These are phyloP conservation scores for Myxocyprinus asiaticus DNA, from an alignment of 2,113 vertebrate species.

Conservation along the genomic window DNA sequence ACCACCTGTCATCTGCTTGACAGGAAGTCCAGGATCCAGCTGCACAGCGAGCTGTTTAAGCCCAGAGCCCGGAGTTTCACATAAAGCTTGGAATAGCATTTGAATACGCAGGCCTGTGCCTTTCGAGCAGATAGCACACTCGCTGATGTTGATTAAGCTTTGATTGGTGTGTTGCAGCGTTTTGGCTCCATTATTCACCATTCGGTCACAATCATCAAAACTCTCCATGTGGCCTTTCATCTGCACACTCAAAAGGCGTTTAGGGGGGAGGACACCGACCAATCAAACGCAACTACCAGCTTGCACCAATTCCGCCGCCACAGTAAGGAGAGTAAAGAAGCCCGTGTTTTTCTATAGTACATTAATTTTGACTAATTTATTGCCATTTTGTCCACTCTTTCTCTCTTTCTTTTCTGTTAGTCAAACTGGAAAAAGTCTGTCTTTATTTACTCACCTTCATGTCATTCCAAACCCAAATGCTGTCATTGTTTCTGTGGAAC, in stretches of 20 bases:
- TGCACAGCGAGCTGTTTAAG: no score
- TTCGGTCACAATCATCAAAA: conserved; percentile 44
- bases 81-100: no score
- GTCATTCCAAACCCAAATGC: no score
- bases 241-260: conserved; percentile 43
- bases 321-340: not conserved
- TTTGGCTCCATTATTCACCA: conserved; percentile 24
- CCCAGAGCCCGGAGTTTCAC: no score
- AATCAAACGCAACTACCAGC: conserved; percentile 37
- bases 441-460: no score
- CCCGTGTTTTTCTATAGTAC: not conserved
- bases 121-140: not conserved
- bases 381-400: not conserved
- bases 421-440: no score
- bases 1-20: no score
- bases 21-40: no score
- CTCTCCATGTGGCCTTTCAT: conserved; percentile 43
- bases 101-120: conserved; percentile 2
- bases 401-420: no score
- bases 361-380: not conserved
- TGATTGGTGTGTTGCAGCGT: conserved; percentile 15
- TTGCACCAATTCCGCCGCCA: not conserved
- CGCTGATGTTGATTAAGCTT: conserved; percentile 33
- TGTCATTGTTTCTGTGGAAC: no score
- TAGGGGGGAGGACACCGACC: conserved; percentile 37